Conservation (phyloP, 2,113 vertebrate species). For the Pluvialis apricaria region DNA sequence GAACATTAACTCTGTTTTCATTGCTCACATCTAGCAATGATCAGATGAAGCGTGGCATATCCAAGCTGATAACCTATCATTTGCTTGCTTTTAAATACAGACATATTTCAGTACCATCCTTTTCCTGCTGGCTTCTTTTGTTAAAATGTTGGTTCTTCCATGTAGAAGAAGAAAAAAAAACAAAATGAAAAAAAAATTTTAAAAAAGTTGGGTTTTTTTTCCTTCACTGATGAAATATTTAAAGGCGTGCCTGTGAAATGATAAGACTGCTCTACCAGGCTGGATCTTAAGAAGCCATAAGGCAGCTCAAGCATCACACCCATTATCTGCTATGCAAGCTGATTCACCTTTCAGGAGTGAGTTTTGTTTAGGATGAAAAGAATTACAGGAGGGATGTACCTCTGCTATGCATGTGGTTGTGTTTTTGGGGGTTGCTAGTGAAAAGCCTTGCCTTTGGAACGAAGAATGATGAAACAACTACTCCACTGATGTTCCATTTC, state of each 20-base stretch:
- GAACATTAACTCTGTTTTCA: slow-evolving; percentile 52
- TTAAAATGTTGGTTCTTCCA: background rate
- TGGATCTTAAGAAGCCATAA: background rate
- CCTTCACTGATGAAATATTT: background rate
- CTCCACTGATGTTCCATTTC: background rate
- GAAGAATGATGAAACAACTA: background rate
- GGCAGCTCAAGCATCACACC: background rate
- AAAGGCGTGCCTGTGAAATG: background rate
- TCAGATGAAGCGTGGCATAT: slow-evolving; percentile 39
- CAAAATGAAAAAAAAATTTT: background rate
- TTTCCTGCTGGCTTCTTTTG: background rate
- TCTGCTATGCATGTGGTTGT: background rate
- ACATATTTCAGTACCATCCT: background rate
- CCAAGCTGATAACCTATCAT: slow-evolving; percentile 43
- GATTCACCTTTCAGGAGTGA: background rate
- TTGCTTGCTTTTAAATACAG: slow-evolving; percentile 3
- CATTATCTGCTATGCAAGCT: accelerated
- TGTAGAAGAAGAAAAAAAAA: background rate
- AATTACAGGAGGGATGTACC: background rate
- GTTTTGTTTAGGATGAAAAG: background rate
- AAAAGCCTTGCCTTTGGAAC: background rate
- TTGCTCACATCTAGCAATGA: slow-evolving; percentile 34
- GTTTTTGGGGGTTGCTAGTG: background rate
- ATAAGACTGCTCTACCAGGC: background rate
- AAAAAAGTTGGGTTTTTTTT: background rate